Base-by-base conservation (phyloP, 2,797 vertebrate genomes). In the Sebastes itinus region DNA sequence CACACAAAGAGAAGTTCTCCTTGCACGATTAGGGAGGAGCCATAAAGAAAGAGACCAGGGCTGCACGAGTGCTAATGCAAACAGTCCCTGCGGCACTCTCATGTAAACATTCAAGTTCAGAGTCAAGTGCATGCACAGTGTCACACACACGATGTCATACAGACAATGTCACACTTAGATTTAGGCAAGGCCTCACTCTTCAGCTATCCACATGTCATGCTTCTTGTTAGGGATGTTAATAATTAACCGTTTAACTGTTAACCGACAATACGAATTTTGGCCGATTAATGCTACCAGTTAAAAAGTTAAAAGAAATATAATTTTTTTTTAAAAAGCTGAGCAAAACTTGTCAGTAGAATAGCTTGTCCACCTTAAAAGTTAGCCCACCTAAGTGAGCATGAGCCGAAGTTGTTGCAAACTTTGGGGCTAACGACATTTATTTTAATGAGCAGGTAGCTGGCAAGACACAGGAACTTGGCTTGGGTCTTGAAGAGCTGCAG, bases 131-230 rank as follows among this genome's bases (percentile, higher is more conserved):
- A 66, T 75, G 75, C 76, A 84, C 81, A 82, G 78, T 55, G 70
- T 88, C 88, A 81, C 70, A 73, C 58, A 69, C 22, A 80, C 80
- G 23, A 72, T 84, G 88, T 81, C 80, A 76, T 12, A 67, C 22
- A 80, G 30, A 74, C 84, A 79, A 85, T 77, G 83, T 87, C 80
- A 80, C 38, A 61, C 77, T 82, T 55, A 32, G 80, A 86, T 70
- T 84, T 85, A 74, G 86, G 78, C 81, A 63, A 60, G 55, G 78
- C 77, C 76, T 85, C 73, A 79, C 69, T 72, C 84, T 78, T 88
- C 88, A 86, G 63, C 65, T 74, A 70, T 59, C 64, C 25, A 72
- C 87, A 83, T 16, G 20, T 86, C 82, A 78, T 14, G n/a, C 65
- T 73, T 78, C 55, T 42, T 42, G 38, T 7, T 42, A 42, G 38